These are phyloP conservation scores for Drosophila chauvacae DNA, from an alignment of 1,140 invertebrate genomes.

Conservation along the genomic window DNA sequence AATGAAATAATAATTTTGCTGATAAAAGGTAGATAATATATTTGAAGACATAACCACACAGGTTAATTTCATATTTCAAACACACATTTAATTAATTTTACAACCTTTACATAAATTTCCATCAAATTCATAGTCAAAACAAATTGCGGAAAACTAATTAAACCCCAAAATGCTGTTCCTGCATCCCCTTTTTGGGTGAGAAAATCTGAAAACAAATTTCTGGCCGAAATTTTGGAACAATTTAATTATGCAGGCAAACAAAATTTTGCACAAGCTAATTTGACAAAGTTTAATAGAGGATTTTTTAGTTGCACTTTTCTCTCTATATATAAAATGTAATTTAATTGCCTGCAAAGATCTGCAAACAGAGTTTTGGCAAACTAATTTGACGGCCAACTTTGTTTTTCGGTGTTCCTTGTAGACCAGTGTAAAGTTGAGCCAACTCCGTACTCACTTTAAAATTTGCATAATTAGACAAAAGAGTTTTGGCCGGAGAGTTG, in stretches of 20 bases:
- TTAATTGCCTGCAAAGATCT: constrained; percentile 46
- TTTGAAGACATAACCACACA: not conserved
- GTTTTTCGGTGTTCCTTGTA: constrained; percentile 11
- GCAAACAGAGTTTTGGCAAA: constrained; percentile 35
- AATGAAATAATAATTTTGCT: not conserved
- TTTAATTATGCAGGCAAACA: constrained; percentile 25
- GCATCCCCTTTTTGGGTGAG: not conserved
- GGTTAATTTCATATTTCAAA: not conserved
- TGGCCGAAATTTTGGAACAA: constrained; percentile 13
- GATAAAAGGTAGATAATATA: not conserved
- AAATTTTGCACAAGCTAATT: constrained; percentile 23
- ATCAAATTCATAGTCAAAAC: constrained; percentile 16
- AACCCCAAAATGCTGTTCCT: not conserved
- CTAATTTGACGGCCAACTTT: constrained; percentile 55
- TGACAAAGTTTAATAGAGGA: constrained; percentile 10
- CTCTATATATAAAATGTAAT: constrained; percentile 6
- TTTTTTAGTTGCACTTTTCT: constrained; percentile 24
- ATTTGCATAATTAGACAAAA: constrained; percentile 75
- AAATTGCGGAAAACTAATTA: constrained; percentile 26
- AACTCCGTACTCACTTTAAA: constrained; percentile 30
- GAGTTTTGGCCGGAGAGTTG: constrained; percentile 36
- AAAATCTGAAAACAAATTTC: constrained; percentile 8
- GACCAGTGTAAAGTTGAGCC: constrained; percentile 24
- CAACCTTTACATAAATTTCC: constrained; percentile 3
- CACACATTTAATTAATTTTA: not conserved